phyloP scores from a whole-genome alignment of 2,888 invertebrate species.

The Apoderus coryli region DNA sequence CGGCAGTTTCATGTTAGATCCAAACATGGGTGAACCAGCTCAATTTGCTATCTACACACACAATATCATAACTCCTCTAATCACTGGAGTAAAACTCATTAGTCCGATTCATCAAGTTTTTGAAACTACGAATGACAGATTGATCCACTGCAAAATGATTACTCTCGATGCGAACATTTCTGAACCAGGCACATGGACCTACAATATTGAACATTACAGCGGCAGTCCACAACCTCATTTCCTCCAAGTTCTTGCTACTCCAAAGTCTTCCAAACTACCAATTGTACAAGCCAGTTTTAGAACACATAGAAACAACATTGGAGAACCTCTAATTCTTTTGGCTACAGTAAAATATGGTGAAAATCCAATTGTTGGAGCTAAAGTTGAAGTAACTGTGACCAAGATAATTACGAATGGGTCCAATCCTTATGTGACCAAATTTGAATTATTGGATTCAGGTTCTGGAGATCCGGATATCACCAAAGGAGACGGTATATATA shows the following conservation, averaged over 20 bases:
- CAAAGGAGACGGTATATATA: conserved; percentile 49
- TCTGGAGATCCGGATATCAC: conserved; percentile 50
- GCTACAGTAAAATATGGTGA: conserved; percentile 41
- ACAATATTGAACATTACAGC: conserved; percentile 39
- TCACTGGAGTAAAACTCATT: conserved; percentile 34
- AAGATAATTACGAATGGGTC: conserved; percentile 28
- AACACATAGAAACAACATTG: conserved; percentile 29
- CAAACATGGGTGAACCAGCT: conserved; percentile 37
- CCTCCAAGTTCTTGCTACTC: conserved; percentile 44
- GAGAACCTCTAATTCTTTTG: conserved; percentile 36
- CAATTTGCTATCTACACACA: conserved; percentile 39
- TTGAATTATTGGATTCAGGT: conserved; percentile 42
- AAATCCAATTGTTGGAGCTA: conserved; percentile 40
- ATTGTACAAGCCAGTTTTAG: conserved; percentile 36
- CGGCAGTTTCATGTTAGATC: conserved; percentile 40
- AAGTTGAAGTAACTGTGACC: conserved; percentile 38
- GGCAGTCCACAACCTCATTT: conserved; percentile 46
- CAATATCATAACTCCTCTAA: conserved; percentile 36
- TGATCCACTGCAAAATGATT: conserved; percentile 37
- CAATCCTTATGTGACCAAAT: conserved; percentile 27
- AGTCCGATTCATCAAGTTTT: conserved; percentile 37
- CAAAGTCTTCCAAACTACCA: conserved; percentile 31
- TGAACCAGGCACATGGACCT: conserved; percentile 45
- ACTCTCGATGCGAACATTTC: conserved; percentile 36
- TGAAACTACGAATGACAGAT: conserved; percentile 34